Evolutionary conservation across 2,888 invertebrate genomes (phyloP), one percentile per base, ranked within the genome.

Genomic region (Callosobruchus maculatus): DNA sequence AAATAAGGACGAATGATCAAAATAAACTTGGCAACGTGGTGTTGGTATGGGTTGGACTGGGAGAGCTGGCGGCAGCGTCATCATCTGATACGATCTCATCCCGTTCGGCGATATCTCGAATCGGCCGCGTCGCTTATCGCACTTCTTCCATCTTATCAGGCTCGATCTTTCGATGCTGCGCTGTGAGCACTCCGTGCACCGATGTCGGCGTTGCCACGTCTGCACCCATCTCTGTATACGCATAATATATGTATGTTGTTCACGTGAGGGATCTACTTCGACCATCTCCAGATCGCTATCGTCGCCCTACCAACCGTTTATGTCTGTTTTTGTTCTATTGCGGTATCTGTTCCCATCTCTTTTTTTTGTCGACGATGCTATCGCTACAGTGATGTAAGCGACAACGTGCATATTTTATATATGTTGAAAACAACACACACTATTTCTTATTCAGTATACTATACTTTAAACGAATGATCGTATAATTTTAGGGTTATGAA

Each of bases 131-230:
- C 73, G 72, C 74, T 76, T 76, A 76, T 76, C 76, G 73, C 73
- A 72, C 74, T 74, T 74, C 72, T 72, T 72, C 74, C 76, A 76
- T 76, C 76, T 76, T 76, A 76, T 76, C 76, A 67, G 26, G 21
- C 49, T 49, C 49, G 49, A 49, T 49, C 49, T 49, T 49, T 49
- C 13, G 49, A 18, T 49, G 49, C 49, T 49, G 49, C 49, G 49
- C 13, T 49, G 49, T 18, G 49, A 49, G 49, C 49, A 49, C 49
- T 49, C 49, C 9, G 13, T 49, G 49, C 13, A 49, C 49, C 49
- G 49, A 49, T 49, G 49, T 18, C 49, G 49, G 18, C 13, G 49
- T 49, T 49, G 49, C 49, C 49, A 49, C 49, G 13, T 49, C 49
- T 7, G 18, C 49, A 49, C 13, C 13, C 49, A 49, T 49, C 49